Conservation (phyloP, 2,797 vertebrate genomes). For the Cossypha dichroa region DNA sequence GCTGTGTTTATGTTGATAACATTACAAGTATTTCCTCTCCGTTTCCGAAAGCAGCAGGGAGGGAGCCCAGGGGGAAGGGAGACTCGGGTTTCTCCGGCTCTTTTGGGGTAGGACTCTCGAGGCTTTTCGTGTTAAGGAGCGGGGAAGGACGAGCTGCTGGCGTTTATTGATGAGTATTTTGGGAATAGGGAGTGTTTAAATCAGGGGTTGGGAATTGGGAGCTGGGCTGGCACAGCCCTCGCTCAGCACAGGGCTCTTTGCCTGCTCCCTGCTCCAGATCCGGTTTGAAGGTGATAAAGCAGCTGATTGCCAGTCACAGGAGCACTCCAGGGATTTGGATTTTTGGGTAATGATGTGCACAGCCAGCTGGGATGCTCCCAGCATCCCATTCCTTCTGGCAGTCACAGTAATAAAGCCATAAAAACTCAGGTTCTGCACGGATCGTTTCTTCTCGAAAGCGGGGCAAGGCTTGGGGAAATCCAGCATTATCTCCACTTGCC, state of each 20-base stretch:
- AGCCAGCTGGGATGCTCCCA: not conserved
- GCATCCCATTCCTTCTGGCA: not conserved
- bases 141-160: not conserved
- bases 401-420: not conserved
- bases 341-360: not conserved
- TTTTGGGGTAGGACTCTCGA: not conserved
- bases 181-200: not conserved
- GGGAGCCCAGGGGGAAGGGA: slow-evolving; percentile 46
- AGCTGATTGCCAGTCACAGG: not conserved
- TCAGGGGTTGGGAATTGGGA: not conserved
- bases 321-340: not conserved
- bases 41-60: slow-evolving; percentile 45
- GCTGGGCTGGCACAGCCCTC: not conserved
- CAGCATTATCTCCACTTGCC: not conserved
- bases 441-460: accelerated
- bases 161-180: not conserved
- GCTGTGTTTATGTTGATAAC: slow-evolving; percentile 64
- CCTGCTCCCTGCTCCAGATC: not conserved
- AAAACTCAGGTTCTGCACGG: not conserved
- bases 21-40: slow-evolving; percentile 64
- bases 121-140: not conserved
- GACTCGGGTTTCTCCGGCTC: not conserved
- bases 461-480: not conserved
- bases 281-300: not conserved
- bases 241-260: not conserved